A percentile compares a stretch with the other conserved stretches of the same genome.
phyloP scores from a whole-genome alignment of 2,888 invertebrate species.

The Capitulum mitella region DNA sequence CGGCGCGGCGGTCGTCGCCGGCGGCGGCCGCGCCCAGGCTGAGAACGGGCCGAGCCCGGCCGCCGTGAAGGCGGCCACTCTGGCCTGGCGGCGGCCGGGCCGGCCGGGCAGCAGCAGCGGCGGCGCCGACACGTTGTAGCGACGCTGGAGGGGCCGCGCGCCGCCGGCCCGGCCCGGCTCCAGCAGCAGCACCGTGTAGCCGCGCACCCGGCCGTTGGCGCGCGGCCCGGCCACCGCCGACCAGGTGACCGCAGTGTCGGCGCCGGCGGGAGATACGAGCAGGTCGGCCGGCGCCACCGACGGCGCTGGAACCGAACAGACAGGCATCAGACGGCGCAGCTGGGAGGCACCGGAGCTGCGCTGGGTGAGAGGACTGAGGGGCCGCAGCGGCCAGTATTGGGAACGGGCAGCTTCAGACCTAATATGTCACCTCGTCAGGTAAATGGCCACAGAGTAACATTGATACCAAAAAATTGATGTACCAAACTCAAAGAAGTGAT shows the following conservation, averaged over 20 bases:
- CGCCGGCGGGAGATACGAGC: background rate
- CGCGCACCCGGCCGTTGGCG: background rate
- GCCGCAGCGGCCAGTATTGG: too few relatives aligned
- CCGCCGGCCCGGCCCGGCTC: background rate
- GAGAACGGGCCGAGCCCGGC: slow-evolving; percentile 1
- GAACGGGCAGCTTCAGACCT: too few relatives aligned
- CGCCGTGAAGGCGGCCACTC: background rate
- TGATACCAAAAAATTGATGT: too few relatives aligned
- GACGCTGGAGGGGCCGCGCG: background rate
- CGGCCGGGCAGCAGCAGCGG: background rate
- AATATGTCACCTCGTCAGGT: too few relatives aligned
- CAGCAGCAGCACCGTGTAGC: background rate
- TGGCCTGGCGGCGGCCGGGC: background rate
- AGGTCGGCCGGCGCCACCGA: background rate
- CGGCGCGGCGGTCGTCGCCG: background rate
- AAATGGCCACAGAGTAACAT: too few relatives aligned
- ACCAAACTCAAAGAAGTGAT: too few relatives aligned
- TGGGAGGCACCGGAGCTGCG: too few relatives aligned
- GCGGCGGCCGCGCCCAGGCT: background rate
- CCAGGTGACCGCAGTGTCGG: background rate
- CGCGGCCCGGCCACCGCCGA: background rate
- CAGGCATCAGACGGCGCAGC: too few relatives aligned
- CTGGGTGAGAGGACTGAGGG: too few relatives aligned
- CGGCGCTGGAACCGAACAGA: background rate
- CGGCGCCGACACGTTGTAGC: background rate